phyloP scores from a whole-genome alignment of 2,113 vertebrate genomes.

The Syngnathus scovelli region DNA sequence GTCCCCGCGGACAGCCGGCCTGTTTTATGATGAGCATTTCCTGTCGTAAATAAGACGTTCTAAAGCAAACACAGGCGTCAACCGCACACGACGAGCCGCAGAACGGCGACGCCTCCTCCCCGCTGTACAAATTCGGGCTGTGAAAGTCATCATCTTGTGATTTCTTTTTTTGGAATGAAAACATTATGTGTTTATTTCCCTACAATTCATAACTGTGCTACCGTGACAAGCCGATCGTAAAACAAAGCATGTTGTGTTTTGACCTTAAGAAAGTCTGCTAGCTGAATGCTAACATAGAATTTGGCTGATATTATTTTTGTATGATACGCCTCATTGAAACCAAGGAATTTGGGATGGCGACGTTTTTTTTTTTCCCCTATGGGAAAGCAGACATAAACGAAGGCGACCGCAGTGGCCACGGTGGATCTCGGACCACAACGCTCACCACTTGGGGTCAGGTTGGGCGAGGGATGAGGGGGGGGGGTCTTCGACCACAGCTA shows the following conservation, averaged over 20 bases:
- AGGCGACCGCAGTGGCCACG: constrained; percentile 1
- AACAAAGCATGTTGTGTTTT: neutral
- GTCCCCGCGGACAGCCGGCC: constrained; percentile 50
- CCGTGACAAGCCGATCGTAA: neutral
- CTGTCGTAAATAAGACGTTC: constrained; percentile 66
- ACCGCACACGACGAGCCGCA: constrained; percentile 24
- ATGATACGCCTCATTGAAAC: neutral
- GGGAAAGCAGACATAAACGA: neutral
- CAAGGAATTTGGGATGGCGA: neutral
- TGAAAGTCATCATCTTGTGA: neutral
- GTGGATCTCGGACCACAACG: constrained; percentile 7
- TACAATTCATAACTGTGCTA: neutral
- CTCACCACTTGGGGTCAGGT: constrained; percentile 12
- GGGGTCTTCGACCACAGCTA: constrained; percentile 9
- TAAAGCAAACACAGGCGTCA: constrained; percentile 59
- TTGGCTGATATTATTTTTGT: too few relatives aligned
- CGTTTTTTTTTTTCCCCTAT: neutral
- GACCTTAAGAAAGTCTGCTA: neutral
- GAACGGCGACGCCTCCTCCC: neutral
- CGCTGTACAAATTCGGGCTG: neutral
- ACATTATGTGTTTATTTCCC: neutral
- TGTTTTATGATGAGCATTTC: constrained; percentile 67
- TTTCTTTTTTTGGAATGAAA: neutral
- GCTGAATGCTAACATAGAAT: neutral
- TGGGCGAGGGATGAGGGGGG: neutral